Base-by-base conservation (phyloP, 2,797 vertebrate genomes). In the Malacoctenus gilli region DNA sequence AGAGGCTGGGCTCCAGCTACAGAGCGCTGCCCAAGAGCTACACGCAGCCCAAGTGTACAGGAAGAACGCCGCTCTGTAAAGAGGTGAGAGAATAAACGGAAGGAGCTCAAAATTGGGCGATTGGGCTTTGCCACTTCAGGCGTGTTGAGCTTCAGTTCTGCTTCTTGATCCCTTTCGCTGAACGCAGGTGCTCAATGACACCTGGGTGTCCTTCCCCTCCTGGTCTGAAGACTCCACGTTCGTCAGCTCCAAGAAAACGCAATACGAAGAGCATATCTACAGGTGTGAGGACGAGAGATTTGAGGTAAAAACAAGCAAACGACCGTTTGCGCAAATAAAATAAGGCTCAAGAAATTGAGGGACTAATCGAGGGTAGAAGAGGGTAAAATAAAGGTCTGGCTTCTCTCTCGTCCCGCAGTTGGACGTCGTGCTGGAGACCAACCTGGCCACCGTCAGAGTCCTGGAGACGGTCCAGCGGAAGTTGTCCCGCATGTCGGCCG, bases 151-250 rank as follows among this genome's bases (percentile, higher is more conserved):
- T 57, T 40, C 14, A 47, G 38, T 20, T 8, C 18, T 23, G 56
- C 28, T 1, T 5, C 0, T 8, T 22, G 14, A 48, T 34, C 59
- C n/a, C 57, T 47, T n/a, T n/a, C n/a, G 43, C 11, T 43, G 0
- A 13, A 2, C 4, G 36, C 84, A 99, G 97, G 97, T 99, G 82
- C 90, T 99, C 68, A 99, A 99, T 55, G 96, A 99, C 84, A 99
- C 97, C 5, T 99, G 97, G 97, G 97, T 99, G 51, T 99, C 97
- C 41, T 99, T 99, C 73, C 96, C 96, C 0, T 99, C 97, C 32
- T 99, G 97, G 97, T 99, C 97, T 0, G 97, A 99, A 75, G 96
- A 99, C 70, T 99, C 96, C 4, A 99, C 96, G 0, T 99, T 99
- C n/a, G 97, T 99, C 59, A 99, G 97, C 86, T 99, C 97, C 34